A percentile compares a stretch with the other conserved stretches of the same genome.
These are phyloP conservation scores for Metridium senile DNA, from an alignment of 92 coral and sea anemone species.

Conservation along the genomic window DNA sequence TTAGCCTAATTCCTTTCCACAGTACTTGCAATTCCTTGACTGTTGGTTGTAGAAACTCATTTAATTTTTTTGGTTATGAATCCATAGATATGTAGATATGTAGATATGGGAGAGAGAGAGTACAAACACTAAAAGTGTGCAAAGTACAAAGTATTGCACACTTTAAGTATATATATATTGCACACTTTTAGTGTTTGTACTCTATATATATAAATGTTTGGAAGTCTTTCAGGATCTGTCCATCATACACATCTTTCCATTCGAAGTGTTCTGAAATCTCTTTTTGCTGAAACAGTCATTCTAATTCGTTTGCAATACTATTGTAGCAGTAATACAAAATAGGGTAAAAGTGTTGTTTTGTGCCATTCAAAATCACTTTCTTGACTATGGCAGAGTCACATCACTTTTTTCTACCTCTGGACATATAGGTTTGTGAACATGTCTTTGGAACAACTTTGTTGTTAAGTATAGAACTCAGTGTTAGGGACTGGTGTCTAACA, in stretches of 20 bases:
- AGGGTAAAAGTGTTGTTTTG: constrained; percentile 22
- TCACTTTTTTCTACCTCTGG: constrained; percentile 10
- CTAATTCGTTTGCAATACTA: constrained; percentile 25
- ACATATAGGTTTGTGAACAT: constrained; percentile 16
- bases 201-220: too few relatives aligned
- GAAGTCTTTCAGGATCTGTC: constrained; percentile 44
- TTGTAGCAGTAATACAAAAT: constrained; percentile 36
- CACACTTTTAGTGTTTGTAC: too few relatives aligned
- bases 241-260: constrained; percentile 52
- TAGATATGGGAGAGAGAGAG: too few relatives aligned
- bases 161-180: too few relatives aligned
- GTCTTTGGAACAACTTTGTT: constrained; percentile 20
- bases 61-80: constrained; percentile 31
- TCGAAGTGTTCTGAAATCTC: constrained; percentile 25
- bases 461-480: too few relatives aligned
- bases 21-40: constrained; percentile 37
- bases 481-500: too few relatives aligned
- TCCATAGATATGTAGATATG: too few relatives aligned
- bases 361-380: constrained; percentile 15
- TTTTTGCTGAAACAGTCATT: constrained; percentile 16
- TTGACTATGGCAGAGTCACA: not conserved
- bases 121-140: too few relatives aligned
- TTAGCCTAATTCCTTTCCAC: constrained; percentile 42
- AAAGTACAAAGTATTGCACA: too few relatives aligned
- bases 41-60: constrained; percentile 42